These are phyloP conservation scores for Nyctibius grandis DNA, from an alignment of 2,797 vertebrate species.

Conservation along the genomic window DNA sequence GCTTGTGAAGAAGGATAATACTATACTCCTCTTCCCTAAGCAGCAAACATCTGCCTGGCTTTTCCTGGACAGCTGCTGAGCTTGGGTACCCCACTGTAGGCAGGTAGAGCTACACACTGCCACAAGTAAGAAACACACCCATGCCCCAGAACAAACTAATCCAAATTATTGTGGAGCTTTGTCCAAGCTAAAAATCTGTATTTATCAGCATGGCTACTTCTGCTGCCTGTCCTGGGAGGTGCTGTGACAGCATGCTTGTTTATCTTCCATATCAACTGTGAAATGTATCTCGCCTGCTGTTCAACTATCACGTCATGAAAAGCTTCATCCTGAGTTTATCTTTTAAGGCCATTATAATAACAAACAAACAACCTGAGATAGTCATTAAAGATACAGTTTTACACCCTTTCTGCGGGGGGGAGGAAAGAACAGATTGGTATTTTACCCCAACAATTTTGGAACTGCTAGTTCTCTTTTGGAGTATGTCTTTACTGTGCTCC, in stretches of 20 bases:
- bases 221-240: neutral
- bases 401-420: neutral
- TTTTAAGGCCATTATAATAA: neutral
- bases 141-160: neutral
- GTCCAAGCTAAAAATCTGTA: neutral
- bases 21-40: neutral
- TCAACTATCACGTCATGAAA: neutral
- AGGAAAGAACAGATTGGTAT: neutral
- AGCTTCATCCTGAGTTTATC: neutral
- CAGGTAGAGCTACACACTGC: neutral
- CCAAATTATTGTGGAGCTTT: neutral
- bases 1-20: neutral
- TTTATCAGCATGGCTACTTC: neutral
- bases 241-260: neutral
- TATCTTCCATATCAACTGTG: neutral
- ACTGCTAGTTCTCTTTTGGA: neutral
- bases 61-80: neutral
- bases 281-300: neutral
- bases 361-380: neutral
- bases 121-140: neutral
- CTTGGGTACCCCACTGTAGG: neutral
- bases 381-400: neutral
- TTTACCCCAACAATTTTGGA: neutral
- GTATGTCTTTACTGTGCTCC: neutral
- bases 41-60: neutral